A percentile compares a stretch with the other conserved stretches of the same genome.
These are phyloP conservation scores for Cyclopterus lumpus DNA, from an alignment of 2,797 vertebrate species.

Conservation along the genomic window DNA sequence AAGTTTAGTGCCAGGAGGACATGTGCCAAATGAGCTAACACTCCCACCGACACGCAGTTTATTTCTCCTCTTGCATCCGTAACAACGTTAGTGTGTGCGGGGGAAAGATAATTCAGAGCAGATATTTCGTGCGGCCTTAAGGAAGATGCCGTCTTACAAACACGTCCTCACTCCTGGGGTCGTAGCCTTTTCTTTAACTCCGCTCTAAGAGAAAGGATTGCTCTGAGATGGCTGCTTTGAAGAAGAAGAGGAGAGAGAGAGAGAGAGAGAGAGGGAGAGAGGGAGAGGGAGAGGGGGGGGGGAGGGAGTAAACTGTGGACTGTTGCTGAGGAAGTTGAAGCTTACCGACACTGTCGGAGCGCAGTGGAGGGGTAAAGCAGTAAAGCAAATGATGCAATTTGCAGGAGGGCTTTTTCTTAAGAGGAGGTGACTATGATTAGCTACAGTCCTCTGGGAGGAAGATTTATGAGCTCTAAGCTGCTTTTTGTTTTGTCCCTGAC, in stretches of 20 bases:
- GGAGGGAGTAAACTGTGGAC: background rate
- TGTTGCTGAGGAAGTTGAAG: conserved; percentile 14
- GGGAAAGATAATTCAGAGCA: background rate
- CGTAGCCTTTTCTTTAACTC: conserved; percentile 30
- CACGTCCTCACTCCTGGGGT: conserved; percentile 21
- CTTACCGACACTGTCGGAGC: background rate
- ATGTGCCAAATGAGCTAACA: background rate
- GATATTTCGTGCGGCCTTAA: conserved; percentile 34
- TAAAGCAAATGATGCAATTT: conserved; percentile 60
- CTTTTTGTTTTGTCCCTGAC: conserved; percentile 38
- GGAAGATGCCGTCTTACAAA: conserved; percentile 18
- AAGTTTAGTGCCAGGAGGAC: background rate
- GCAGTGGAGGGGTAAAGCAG: conserved; percentile 21
- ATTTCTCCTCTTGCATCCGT: background rate
- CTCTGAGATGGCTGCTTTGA: conserved; percentile 5
- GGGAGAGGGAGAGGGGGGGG: background rate
- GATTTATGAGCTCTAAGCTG: conserved; percentile 44
- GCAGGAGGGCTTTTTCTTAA: conserved; percentile 30
- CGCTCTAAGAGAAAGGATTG: conserved; percentile 5
- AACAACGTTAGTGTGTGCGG: background rate
- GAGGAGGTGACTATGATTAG: conserved; percentile 61
- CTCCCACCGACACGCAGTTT: background rate
- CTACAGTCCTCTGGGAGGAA: conserved; percentile 37
- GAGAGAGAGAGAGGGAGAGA: background rate
- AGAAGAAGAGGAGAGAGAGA: conserved; percentile 1